Base-by-base conservation (phyloP, 1,140 invertebrate genomes). In the Cylas formicarius region DNA sequence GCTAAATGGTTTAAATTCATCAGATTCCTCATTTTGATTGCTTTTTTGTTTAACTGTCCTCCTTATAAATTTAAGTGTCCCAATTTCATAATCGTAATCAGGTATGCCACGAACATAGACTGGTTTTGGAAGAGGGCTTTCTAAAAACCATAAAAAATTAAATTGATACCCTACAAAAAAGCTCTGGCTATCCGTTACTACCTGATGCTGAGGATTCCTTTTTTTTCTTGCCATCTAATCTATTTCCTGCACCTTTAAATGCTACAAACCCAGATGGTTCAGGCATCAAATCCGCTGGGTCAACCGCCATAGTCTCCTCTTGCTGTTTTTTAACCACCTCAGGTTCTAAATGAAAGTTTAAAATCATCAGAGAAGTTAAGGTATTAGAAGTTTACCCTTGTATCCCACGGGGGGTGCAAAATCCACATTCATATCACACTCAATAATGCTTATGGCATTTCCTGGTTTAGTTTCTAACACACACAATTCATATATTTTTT, bases 361-460 rank as follows among this genome's bases (percentile, higher is more conserved):
- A 18, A 21, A 2, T 23, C 10, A 22, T 37, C 14, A 7, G 13
- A 14, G 10, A 5, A 14, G 6, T 34, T 34, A 2, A 17, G 10
- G 2, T 2, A 10, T 5, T 8, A 7, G 11, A 2, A 34, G 16
- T 4, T 14, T 31, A 48, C 46, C 46, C 68, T 91, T 82, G 63
- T 97, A 98, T 1, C 92, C 94, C 17, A 96, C 82, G 2, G 94
- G 93, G 11, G 93, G 78, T 14, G 90, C 93, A 74, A 97, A 97
- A 60, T 98, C 94, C 73, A 90, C 95, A 73, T 99, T 97, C 93
- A 99, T 97, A 72, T 99, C 96, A 75, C 97, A 99, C 72, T 99
- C 97, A 57, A 99, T 98, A 51, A 99, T 99, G 59, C 82, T 92
- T 11, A 99, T 94, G 9, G 96, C 96, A 63, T 82, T 77, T 5